Conservation (phyloP, 2,888 invertebrate genomes). For the Cepaea hortensis region DNA sequence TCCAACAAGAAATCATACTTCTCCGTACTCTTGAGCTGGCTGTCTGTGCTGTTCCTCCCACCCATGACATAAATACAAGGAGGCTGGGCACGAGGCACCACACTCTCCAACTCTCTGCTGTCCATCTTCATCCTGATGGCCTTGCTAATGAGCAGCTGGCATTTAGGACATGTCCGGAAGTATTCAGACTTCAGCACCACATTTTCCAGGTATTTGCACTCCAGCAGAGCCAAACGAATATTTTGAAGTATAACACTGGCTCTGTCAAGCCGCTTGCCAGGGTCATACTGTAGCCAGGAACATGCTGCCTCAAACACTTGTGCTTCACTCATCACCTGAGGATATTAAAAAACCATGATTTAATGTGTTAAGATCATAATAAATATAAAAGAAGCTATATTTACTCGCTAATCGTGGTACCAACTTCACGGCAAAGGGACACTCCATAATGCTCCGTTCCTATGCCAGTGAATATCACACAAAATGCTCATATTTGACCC, state of each 20-base stretch:
- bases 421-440: too few relatives aligned
- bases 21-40: slow-evolving; percentile 73
- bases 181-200: slow-evolving; percentile 70
- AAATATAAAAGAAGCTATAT: too few relatives aligned
- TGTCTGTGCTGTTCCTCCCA: slow-evolving; percentile 71
- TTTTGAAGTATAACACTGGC: slow-evolving; percentile 70
- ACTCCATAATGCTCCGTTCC: too few relatives aligned
- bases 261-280: slow-evolving; percentile 56
- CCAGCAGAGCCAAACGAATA: slow-evolving; percentile 70
- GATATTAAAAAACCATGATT: too few relatives aligned
- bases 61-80: slow-evolving; percentile 74
- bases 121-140: slow-evolving; percentile 70
- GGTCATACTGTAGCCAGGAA: slow-evolving; percentile 71
- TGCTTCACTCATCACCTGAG: slow-evolving; percentile 42
- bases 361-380: too few relatives aligned
- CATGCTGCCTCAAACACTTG: slow-evolving; percentile 71
- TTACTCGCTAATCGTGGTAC: too few relatives aligned
- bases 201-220: slow-evolving; percentile 68
- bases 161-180: slow-evolving; percentile 72
- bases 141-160: slow-evolving; percentile 70
- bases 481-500: too few relatives aligned
- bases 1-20: slow-evolving; percentile 72
- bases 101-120: slow-evolving; percentile 61
- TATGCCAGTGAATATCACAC: too few relatives aligned
- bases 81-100: slow-evolving; percentile 70